These are phyloP conservation scores for Lottia scabra DNA, from an alignment of 2,888 invertebrate species.

Conservation along the genomic window DNA sequence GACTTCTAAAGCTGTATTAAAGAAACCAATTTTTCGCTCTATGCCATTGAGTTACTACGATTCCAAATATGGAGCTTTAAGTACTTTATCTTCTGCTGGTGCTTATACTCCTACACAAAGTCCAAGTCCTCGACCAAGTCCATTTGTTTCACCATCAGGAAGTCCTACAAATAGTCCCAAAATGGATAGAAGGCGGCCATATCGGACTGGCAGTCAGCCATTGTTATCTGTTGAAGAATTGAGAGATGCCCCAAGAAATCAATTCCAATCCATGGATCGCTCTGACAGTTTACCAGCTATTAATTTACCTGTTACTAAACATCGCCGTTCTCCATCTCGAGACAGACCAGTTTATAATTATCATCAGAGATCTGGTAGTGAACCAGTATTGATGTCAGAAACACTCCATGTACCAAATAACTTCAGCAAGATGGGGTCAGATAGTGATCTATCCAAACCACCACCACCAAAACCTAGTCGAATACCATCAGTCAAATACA, in stretches of 20 bases:
- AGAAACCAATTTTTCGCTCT: conserved; percentile 85
- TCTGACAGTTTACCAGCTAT: conserved; percentile 70
- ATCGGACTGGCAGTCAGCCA: conserved; percentile 61
- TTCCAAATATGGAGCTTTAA: conserved; percentile 52
- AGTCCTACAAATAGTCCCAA: conserved; percentile 51
- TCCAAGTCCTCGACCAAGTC: conserved; percentile 45
- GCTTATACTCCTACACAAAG: conserved; percentile 42
- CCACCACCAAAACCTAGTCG: conserved; percentile 71
- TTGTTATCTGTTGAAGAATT: conserved; percentile 43
- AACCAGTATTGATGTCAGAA: conserved; percentile 45
- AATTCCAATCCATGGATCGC: conserved; percentile 39
- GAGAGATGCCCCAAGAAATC: conserved; percentile 16
- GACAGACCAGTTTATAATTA: conserved; percentile 18
- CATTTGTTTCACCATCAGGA: conserved; percentile 36
- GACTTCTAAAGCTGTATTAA: conserved; percentile 88
- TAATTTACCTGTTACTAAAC: conserved; percentile 35
- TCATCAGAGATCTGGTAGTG: conserved; percentile 59
- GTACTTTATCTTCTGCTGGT: conserved; percentile 26
- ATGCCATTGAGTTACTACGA: conserved; percentile 62
- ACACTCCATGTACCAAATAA: conserved; percentile 32
- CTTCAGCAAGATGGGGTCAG: conserved; percentile 46
- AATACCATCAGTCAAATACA: conserved; percentile 67
- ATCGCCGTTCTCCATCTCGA: neutral
- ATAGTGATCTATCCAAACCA: conserved; percentile 55
- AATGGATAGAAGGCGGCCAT: conserved; percentile 33